These are phyloP conservation scores for Chaenocephalus aceratus DNA, from an alignment of 2,113 vertebrate species.

Conservation along the genomic window DNA sequence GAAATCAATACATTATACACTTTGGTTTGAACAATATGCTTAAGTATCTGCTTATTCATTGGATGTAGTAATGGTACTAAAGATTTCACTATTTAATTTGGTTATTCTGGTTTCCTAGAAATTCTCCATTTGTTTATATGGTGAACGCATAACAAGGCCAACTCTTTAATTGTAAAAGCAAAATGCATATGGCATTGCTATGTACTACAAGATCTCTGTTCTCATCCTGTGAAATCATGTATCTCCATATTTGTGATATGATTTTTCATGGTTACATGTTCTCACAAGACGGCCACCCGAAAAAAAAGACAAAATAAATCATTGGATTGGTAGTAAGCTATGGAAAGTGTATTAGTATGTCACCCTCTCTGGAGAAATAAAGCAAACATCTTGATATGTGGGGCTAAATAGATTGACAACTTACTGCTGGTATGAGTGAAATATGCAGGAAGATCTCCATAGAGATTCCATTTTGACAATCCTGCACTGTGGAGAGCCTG, in stretches of 20 bases:
- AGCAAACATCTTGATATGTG: not conserved
- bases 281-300: not conserved
- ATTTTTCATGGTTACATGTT: no score
- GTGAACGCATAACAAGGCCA: no score
- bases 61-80: not conserved
- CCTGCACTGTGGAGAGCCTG: constrained; percentile 26
- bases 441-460: constrained; percentile 66
- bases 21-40: not conserved
- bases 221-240: not conserved
- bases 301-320: not conserved
- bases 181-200: not conserved
- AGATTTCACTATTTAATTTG: not conserved
- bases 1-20: not conserved
- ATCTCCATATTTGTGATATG: not conserved
- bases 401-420: constrained; percentile 9
- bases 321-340: not conserved
- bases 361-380: no score
- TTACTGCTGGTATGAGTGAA: constrained; percentile 75
- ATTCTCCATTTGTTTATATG: not conserved
- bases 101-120: not conserved
- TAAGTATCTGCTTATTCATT: not conserved
- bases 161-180: not conserved
- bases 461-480: constrained; percentile 64
- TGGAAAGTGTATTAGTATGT: not conserved
- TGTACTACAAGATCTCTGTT: not conserved